Conservation (phyloP, 2,797 vertebrate species). For the Urosaurus nigricauda region DNA sequence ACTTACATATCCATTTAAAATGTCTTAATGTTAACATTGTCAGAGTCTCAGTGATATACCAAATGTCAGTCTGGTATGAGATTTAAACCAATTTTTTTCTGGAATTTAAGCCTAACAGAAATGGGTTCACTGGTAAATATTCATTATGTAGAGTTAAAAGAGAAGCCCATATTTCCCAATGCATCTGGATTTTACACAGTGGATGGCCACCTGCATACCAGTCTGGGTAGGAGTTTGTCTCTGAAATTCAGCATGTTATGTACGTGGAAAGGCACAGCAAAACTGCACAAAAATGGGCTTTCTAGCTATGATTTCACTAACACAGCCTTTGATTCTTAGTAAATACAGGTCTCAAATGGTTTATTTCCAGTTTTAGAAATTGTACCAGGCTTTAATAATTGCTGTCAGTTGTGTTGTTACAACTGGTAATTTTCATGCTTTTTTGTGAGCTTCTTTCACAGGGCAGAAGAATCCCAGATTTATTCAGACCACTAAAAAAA, state of each 20-base stretch:
- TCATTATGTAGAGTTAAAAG: conserved; percentile 22
- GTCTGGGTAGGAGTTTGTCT: conserved; percentile 20
- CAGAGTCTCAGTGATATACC: conserved; percentile 13
- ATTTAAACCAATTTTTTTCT: conserved; percentile 55
- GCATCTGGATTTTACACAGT: conserved; percentile 41
- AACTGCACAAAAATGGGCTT: background rate
- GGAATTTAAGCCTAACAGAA: conserved; percentile 49
- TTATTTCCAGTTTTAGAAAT: background rate
- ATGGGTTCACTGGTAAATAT: conserved; percentile 55
- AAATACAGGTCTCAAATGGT: conserved; percentile 6
- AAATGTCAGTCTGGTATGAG: conserved; percentile 45
- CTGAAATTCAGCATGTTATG: conserved; percentile 32
- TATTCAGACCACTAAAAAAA: background rate
- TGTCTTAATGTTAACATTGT: conserved; percentile 50
- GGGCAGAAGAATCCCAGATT: background rate
- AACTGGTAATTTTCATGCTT: background rate
- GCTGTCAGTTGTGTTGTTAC: background rate
- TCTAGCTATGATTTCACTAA: conserved; percentile 20
- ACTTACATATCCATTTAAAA: conserved; percentile 38
- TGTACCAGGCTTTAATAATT: background rate
- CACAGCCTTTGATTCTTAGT: background rate
- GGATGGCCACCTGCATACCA: conserved; percentile 47
- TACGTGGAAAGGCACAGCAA: conserved; percentile 38
- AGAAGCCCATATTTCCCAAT: conserved; percentile 30
- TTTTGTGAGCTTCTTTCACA: background rate